Evolutionary conservation across 53 echinoderm and acorn worm species (phyloP).

Genomic region (Antedon mediterranea): DNA sequence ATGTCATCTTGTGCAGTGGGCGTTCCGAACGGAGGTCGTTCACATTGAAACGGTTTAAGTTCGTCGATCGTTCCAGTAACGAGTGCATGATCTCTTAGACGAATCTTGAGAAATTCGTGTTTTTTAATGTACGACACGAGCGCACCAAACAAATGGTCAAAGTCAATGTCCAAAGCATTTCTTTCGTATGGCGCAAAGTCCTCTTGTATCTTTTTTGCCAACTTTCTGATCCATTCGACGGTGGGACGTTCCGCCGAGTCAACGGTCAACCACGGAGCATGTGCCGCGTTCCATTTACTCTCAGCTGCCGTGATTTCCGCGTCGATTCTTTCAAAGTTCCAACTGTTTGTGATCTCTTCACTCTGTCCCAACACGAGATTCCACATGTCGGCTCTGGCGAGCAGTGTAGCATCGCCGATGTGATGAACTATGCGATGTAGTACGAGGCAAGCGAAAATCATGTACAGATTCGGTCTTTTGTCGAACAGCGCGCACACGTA

Average conservation of each 20-base stretch:
- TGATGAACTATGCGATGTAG: background rate
- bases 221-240: background rate
- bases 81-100: background rate
- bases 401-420: too few relatives aligned
- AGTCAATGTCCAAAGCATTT: background rate
- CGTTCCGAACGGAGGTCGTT: background rate
- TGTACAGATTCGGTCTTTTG: background rate
- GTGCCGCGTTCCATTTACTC: background rate
- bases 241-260: background rate
- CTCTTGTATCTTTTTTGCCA: background rate
- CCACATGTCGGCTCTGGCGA: background rate
- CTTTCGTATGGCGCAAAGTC: background rate
- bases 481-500: background rate
- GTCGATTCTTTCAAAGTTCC: background rate
- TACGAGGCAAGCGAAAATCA: background rate
- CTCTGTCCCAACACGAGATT: background rate
- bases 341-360: background rate
- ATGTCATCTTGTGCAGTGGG: background rate
- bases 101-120: background rate
- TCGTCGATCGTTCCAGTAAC: background rate
- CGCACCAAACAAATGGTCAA: background rate
- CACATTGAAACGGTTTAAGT: background rate
- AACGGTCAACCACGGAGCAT: background rate
- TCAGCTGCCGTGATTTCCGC: background rate
- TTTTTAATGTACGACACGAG: background rate